Evolutionary conservation across 2,113 vertebrate species (phyloP).

Genomic region (Nycticryphes semicollaris): DNA sequence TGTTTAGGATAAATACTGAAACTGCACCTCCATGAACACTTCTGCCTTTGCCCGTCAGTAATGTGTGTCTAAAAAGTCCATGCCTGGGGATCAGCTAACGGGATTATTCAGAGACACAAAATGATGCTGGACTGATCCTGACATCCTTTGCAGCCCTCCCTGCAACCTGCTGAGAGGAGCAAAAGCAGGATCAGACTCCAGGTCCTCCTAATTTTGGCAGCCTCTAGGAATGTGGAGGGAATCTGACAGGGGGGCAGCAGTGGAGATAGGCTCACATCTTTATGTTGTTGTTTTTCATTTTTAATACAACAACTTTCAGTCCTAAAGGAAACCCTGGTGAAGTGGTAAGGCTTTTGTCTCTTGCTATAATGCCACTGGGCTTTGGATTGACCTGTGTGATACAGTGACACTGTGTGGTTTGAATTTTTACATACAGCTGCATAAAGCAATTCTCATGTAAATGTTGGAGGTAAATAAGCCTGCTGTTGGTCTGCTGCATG

Average conservation of each 20-base stretch:
- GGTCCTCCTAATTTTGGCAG: background rate
- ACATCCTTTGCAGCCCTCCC: background rate
- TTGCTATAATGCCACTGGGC: conserved; percentile 60
- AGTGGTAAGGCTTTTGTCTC: conserved; percentile 69
- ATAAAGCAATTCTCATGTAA: conserved; percentile 80
- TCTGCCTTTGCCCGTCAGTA: conserved; percentile 59
- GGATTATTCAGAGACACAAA: conserved; percentile 66
- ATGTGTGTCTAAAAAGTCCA: conserved; percentile 44
- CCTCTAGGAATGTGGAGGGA: background rate
- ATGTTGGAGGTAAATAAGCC: conserved; percentile 75
- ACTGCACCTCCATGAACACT: conserved; percentile 24
- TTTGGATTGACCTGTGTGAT: conserved; percentile 65
- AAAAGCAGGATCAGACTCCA: conserved; percentile 14
- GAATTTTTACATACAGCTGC: conserved; percentile 82
- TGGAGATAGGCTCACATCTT: background rate
- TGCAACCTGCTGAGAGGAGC: background rate
- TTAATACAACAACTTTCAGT: conserved; percentile 40
- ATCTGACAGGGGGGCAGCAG: background rate
- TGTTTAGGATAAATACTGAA: conserved; percentile 61
- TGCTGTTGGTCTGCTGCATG: conserved; percentile 67
- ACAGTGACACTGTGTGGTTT: conserved; percentile 69
- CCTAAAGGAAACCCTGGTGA: conserved; percentile 10
- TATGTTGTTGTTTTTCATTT: conserved; percentile 22
- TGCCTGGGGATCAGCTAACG: conserved; percentile 61
- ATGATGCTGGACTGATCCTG: conserved; percentile 36